Evolutionary conservation across 2,113 vertebrate species (phyloP), one percentile per base, ranked within the genome.

Genomic region (Rhea pennata): DNA sequence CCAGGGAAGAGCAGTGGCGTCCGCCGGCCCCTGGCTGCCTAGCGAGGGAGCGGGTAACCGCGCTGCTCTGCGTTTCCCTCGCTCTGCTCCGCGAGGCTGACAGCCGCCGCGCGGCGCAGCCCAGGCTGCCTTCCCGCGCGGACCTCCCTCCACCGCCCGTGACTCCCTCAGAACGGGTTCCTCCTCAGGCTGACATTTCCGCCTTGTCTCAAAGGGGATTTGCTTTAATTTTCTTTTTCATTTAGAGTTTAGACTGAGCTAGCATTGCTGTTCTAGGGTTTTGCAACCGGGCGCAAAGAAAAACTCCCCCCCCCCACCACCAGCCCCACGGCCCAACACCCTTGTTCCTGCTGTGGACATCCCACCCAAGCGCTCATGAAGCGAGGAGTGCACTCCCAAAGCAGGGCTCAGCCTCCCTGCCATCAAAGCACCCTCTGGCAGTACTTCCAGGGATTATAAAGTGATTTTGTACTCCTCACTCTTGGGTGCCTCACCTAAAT

Each of bases 111-210:
- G 90, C 91, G 92, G 86, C 92, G 74, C 48, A 94, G 88, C 77
- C 88, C 88, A 94, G 86, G 88, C 93, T 90, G 70, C 33, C 90
- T 96, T 97, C 90, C 95, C 96, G 44, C 26, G 92, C 90, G 61
- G 84, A 42, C 88, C 87, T 95, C 84, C 80, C 87, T 84, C 4
- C 3, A 80, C 88, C 8, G 44, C 66, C 90, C 1, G 3, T 71
- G 86, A 44, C 66, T 94, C 87, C 76, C 84, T 93, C 74, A 93
- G 96, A 96, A 91, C 92, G 91, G 84, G 94, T 91, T 95, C 92
- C 83, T 97, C 77, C 78, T 93, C 89, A 86, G 84, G 80, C 84
- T 97, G 95, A 95, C 96, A 95, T 97, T 96, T 97, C 91, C 64
- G 78, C 92, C 73, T 88, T 74, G 79, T 88, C 88, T 84, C 95